Evolutionary conservation across 2,113 vertebrate genomes (phyloP).

Genomic region (Montifringilla adamsi): DNA sequence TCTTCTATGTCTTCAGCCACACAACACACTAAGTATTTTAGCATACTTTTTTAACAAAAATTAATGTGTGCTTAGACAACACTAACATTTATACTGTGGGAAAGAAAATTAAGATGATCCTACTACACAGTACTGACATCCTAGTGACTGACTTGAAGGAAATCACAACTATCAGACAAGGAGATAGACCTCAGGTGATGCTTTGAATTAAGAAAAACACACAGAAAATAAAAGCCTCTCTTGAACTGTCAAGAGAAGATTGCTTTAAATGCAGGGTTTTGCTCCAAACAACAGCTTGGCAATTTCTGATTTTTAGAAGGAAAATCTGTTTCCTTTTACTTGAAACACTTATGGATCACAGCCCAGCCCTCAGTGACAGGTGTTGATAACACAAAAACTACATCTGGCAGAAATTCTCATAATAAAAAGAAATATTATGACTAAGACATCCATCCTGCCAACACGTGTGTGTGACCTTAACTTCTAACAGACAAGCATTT

Average conservation of each 20-base stretch:
- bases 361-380: neutral
- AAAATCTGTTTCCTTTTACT: conserved; percentile 14
- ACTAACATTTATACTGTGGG: neutral
- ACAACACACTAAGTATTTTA: neutral
- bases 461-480: neutral
- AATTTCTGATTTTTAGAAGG: conserved; percentile 19
- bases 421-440: neutral
- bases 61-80: neutral
- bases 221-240: neutral
- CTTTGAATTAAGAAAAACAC: neutral
- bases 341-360: neutral
- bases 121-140: neutral
- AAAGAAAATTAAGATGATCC: neutral
- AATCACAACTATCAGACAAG: neutral
- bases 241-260: neutral
- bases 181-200: neutral
- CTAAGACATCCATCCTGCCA: neutral
- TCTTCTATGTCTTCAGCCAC: neutral
- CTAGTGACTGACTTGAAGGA: neutral
- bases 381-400: neutral
- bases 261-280: neutral
- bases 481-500: neutral
- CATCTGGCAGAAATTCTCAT: conserved; percentile 3
- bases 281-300: neutral
- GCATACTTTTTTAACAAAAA: neutral